phyloP scores from a whole-genome alignment of 2,888 invertebrate genomes.

The Trissolcus brochymenae region DNA sequence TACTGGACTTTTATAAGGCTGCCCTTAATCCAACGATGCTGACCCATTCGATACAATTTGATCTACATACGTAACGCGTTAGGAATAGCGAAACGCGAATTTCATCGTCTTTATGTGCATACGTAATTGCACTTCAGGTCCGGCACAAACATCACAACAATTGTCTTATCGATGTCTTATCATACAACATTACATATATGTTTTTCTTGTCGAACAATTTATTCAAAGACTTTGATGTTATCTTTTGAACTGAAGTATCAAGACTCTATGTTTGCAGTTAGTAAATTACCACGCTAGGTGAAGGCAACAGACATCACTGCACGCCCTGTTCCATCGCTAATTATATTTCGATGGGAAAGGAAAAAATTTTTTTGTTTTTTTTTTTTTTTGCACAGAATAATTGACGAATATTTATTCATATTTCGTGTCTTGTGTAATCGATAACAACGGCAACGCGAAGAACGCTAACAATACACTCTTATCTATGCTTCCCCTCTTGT shows the following conservation, averaged over 20 bases:
- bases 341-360: too few relatives aligned
- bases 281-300: conserved; percentile 14
- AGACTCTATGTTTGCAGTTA: not conserved
- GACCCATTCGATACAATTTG: conserved; percentile 51
- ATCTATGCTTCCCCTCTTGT: too few relatives aligned
- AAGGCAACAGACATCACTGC: not conserved
- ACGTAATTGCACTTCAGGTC: conserved; percentile 31
- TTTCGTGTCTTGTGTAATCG: too few relatives aligned
- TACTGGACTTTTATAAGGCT: conserved; percentile 49
- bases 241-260: too few relatives aligned
- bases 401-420: conserved; percentile 24
- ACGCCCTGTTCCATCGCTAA: too few relatives aligned
- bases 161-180: too few relatives aligned
- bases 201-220: too few relatives aligned
- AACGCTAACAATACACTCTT: too few relatives aligned
- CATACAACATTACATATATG: too few relatives aligned
- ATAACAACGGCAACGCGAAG: not conserved
- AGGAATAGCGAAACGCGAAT: conserved; percentile 23
- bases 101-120: conserved; percentile 9
- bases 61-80: conserved; percentile 43
- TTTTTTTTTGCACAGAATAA: too few relatives aligned
- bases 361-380: not conserved
- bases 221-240: too few relatives aligned
- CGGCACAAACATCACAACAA: not conserved
- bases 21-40: conserved; percentile 43